Percentiles rank a stretch among this genome's conserved stretches.
Conservation (phyloP, 2,888 invertebrate genomes). For the Rambutsinella grinnellia region DNA sequence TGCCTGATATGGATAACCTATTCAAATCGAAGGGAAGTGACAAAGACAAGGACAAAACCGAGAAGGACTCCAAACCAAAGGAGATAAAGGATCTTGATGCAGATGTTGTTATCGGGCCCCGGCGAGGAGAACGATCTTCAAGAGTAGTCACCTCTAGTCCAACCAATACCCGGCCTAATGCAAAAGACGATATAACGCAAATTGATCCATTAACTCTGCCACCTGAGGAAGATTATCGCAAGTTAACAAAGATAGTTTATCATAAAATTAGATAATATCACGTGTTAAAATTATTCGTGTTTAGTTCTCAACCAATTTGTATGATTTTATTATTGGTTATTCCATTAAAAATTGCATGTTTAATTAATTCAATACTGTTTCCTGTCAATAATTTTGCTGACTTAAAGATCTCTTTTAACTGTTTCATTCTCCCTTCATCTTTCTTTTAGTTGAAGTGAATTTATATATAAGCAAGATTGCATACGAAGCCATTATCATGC, state of each 20-base stretch:
- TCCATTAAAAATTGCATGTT: no score
- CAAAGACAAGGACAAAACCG: neutral
- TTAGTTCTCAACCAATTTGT: no score
- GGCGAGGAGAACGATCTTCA: neutral
- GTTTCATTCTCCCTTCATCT: constrained; percentile 6
- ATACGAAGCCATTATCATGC: neutral
- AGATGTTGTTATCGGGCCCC: constrained; percentile 1
- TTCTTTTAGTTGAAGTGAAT: neutral
- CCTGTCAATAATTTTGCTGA: neutral
- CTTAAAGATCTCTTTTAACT: no score
- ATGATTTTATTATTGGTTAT: no score
- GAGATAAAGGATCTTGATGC: neutral
- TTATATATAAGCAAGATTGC: neutral
- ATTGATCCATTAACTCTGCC: no score
- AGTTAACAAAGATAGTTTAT: constrained; percentile 25
- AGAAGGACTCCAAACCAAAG: neutral
- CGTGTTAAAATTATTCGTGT: no score
- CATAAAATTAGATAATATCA: constrained; percentile 41
- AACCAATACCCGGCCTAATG: neutral
- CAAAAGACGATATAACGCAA: neutral
- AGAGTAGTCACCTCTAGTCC: neutral
- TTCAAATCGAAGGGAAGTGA: constrained; percentile 14
- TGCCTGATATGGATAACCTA: constrained; percentile 28
- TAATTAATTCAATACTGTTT: no score
- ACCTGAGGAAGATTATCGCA: neutral